These are phyloP conservation scores for Clarias platycephalus DNA, from an alignment of 2,797 vertebrate genomes.

Conservation along the genomic window DNA sequence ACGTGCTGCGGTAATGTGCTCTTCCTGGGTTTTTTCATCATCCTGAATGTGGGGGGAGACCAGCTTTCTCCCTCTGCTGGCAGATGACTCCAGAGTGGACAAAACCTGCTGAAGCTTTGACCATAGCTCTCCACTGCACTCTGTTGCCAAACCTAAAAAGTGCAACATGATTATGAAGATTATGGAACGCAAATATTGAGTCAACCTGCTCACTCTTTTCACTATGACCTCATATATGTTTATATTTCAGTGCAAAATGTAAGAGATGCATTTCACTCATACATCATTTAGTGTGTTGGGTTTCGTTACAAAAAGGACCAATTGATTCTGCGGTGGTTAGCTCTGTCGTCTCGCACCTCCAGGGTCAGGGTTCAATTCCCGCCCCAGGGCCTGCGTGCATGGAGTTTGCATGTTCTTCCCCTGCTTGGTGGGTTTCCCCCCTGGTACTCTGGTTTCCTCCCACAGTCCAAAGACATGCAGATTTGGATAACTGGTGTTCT, in stretches of 20 bases:
- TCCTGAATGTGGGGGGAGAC: constrained; percentile 53
- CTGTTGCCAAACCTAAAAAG: constrained; percentile 50
- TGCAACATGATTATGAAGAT: neutral
- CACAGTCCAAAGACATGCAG: too few species aligned
- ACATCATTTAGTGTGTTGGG: neutral
- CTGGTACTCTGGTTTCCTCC: too few species aligned
- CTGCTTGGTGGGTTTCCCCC: too few species aligned
- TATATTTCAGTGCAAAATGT: neutral
- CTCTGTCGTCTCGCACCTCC: too few species aligned
- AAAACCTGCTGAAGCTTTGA: constrained; percentile 77
- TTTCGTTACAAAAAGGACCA: neutral
- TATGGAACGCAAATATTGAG: neutral
- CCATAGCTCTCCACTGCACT: constrained; percentile 70
- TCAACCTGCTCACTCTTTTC: neutral
- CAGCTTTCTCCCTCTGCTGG: constrained; percentile 72
- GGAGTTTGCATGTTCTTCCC: too few species aligned
- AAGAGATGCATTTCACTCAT: neutral
- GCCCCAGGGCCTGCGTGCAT: too few species aligned
- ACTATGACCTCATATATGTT: neutral
- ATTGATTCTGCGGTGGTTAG: too few species aligned
- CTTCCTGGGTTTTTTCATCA: constrained; percentile 62
- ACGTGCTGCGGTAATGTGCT: constrained; percentile 64
- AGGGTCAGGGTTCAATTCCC: too few species aligned
- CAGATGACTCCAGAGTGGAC: constrained; percentile 81
- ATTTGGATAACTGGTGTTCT: too few species aligned